These are phyloP conservation scores for Tauraco hartlaubi DNA, from an alignment of 2,797 vertebrate genomes.

Conservation along the genomic window DNA sequence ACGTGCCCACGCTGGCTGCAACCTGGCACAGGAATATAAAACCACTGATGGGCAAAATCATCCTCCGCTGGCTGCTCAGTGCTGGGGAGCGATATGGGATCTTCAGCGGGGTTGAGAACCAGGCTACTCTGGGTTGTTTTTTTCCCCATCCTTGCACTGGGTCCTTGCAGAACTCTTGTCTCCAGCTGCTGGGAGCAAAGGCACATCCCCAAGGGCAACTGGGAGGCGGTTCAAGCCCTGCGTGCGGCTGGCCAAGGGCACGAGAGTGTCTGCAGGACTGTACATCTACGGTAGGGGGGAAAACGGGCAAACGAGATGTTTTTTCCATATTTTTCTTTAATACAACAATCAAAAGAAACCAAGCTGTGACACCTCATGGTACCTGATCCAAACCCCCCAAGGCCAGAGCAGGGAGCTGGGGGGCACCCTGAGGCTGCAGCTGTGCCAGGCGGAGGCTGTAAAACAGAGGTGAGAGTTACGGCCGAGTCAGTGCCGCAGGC, in stretches of 20 bases:
- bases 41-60: neutral
- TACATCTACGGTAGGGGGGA: rapidly evolving
- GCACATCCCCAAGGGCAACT: neutral
- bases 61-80: neutral
- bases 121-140: neutral
- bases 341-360: neutral
- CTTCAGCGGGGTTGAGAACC: rapidly evolving
- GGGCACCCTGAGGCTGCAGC: neutral
- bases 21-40: neutral
- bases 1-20: neutral
- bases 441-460: neutral
- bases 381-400: neutral
- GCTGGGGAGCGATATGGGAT: neutral
- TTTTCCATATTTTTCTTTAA: neutral
- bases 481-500: rapidly evolving
- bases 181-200: neutral
- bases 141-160: neutral
- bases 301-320: rapidly evolving
- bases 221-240: neutral
- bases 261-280: neutral
- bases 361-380: neutral
- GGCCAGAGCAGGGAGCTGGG: neutral
- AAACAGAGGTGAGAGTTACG: neutral
- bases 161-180: neutral
- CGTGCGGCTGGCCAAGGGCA: neutral